phyloP scores from a whole-genome alignment of 2,888 invertebrate genomes.

The Acrobasis consociella region DNA sequence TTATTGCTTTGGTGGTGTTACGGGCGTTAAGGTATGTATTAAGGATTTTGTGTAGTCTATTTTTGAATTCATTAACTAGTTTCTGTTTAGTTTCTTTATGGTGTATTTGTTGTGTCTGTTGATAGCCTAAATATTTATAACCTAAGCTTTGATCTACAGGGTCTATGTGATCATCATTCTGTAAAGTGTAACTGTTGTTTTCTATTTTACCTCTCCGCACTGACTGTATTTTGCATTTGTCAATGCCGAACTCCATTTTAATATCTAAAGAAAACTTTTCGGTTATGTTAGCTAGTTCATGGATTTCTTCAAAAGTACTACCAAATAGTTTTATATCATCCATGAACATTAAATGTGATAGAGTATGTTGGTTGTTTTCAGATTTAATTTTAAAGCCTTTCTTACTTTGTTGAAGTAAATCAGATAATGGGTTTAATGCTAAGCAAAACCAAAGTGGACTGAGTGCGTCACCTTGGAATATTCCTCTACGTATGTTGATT shows the following conservation, averaged over 20 bases:
- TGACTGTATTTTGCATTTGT: too few species aligned
- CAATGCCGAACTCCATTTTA: too few species aligned
- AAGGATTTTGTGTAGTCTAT: not conserved
- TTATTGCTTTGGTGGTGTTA: conserved; percentile 33
- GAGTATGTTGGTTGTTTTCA: not conserved
- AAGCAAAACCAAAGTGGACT: conserved; percentile 8
- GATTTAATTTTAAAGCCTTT: not conserved
- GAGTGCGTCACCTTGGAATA: conserved; percentile 17
- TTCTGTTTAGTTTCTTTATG: conserved; percentile 8
- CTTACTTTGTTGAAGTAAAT: not conserved
- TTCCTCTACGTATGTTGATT: conserved; percentile 14
- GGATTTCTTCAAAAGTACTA: too few species aligned
- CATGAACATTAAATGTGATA: not conserved
- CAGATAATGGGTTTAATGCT: not conserved
- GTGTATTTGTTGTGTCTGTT: not conserved
- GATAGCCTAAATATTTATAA: conserved; percentile 10
- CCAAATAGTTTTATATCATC: not conserved
- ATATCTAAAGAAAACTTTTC: too few species aligned
- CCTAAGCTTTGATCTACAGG: not conserved
- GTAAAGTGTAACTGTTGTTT: not conserved
- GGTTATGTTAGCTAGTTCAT: too few species aligned
- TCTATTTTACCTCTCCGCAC: not conserved
- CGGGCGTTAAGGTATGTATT: conserved; percentile 24
- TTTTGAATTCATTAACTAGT: not conserved
- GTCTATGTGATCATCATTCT: not conserved